Base-by-base conservation (phyloP, 2,888 invertebrate genomes). In the Hesperia comma region DNA sequence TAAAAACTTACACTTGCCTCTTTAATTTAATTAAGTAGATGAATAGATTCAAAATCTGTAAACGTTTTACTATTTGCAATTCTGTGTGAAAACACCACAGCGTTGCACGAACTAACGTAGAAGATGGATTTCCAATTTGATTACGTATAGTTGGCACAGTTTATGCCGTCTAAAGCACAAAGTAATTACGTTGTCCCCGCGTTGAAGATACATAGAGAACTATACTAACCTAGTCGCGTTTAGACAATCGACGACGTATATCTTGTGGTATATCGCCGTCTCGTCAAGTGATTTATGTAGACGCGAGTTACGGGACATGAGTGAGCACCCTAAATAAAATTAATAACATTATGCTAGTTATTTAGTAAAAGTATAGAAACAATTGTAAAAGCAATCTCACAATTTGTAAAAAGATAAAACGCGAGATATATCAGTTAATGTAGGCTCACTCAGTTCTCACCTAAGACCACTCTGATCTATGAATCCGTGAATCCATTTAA, bases 131-230 rank as follows among this genome's bases (percentile, higher is more conserved):
- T 68, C 68, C 54, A 73, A 71, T 71, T 72, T 55, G 75, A 75
- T 77, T 75, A 77, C 74, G 68, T 74, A 70, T 71, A 77, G 74
- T 77, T 79, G 77, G 76, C 76, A 74, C 78, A 77, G 76, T 77
- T 67, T 77, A 77, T 78, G 77, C 77, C 80, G 79, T 81, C 81
- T 80, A 80, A 81, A 81, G 78, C 77, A 75, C 74, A 73, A 79
- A 82, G 80, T 83, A 83, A 85, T 86, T 85, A 79, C 82, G 79
- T 82, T 83, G 83, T 82, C 80, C 74, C 74, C 75, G 71, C 74
- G 73, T 78, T 78, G 74, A 76, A 79, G 79, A 74, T 76, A 71
- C 75, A 79, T 76, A 81, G 82, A 75, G 77, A 81, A 82, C 79
- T 76, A 80, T 79, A 8, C 8, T 7, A 8, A 79, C 78, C 75